These are phyloP conservation scores for Macroglossus sobrinus DNA, from an alignment of 2,113 vertebrate species.

Conservation along the genomic window DNA sequence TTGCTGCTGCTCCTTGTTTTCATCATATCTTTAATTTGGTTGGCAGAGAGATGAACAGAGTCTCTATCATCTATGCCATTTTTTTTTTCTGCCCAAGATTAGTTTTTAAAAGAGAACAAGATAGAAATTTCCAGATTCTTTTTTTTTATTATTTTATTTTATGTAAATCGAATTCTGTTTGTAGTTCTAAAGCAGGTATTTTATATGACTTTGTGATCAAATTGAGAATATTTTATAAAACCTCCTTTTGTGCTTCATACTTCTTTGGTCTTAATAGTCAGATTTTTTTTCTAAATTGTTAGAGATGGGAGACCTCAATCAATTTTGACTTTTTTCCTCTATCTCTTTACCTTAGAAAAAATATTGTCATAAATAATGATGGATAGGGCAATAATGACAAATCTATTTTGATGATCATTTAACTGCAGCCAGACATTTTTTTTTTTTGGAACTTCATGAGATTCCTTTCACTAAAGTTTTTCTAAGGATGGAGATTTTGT, in stretches of 20 bases:
- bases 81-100: neutral
- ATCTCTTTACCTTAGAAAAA: neutral
- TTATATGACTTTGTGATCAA: neutral
- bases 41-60: too few species aligned
- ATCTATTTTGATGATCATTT: neutral
- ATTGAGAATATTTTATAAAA: neutral
- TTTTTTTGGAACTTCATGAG: neutral
- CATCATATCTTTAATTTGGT: too few species aligned
- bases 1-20: too few species aligned
- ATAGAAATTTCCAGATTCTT: neutral
- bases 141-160: neutral
- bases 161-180: neutral
- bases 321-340: neutral
- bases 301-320: neutral
- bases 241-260: neutral
- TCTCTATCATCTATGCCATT: too few species aligned
- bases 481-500: neutral
- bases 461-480: neutral
- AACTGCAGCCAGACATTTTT: neutral
- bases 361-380: neutral
- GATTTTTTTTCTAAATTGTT: neutral
- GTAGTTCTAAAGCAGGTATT: neutral
- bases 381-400: neutral
- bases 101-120: neutral
- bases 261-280: neutral